A percentile compares a stretch with the other conserved stretches of the same genome.
Conservation (phyloP, 2,888 invertebrate genomes). For the Rotaria macrura region DNA sequence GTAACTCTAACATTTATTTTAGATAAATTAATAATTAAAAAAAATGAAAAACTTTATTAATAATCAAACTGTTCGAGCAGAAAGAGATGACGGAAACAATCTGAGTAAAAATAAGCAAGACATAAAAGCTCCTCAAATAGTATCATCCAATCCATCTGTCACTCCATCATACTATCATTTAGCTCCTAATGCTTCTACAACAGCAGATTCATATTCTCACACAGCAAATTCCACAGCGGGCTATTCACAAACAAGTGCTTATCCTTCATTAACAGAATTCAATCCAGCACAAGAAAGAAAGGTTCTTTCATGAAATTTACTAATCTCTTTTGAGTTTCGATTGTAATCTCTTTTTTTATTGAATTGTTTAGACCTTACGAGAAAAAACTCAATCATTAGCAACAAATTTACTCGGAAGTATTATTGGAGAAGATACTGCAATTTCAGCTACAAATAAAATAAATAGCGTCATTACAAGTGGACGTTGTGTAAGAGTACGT, state of each 20-base stretch:
- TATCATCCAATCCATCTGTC: background rate
- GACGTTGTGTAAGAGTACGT: background rate
- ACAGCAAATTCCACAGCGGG: constrained; percentile 13
- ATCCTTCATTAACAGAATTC: background rate
- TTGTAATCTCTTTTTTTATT: background rate
- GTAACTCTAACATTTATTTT: background rate
- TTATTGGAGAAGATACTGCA: background rate
- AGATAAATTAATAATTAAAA: background rate
- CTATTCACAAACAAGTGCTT: background rate
- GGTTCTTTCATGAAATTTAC: background rate
- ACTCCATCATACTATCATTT: background rate
- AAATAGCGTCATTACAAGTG: background rate
- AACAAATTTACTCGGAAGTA: background rate
- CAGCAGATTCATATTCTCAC: background rate
- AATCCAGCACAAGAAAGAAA: background rate
- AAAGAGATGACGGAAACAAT: background rate
- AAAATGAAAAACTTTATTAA: background rate
- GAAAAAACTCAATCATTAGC: background rate
- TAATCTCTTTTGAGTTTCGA: too few species aligned
- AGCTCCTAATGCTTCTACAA: background rate
- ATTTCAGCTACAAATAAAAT: background rate
- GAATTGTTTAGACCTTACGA: background rate
- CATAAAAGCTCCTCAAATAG: background rate
- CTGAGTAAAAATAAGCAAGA: background rate
- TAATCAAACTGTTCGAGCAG: background rate